A percentile compares a stretch with the other conserved stretches of the same genome.
phyloP scores from a whole-genome alignment of 2,888 invertebrate genomes.

The Drosophila paramelanica region DNA sequence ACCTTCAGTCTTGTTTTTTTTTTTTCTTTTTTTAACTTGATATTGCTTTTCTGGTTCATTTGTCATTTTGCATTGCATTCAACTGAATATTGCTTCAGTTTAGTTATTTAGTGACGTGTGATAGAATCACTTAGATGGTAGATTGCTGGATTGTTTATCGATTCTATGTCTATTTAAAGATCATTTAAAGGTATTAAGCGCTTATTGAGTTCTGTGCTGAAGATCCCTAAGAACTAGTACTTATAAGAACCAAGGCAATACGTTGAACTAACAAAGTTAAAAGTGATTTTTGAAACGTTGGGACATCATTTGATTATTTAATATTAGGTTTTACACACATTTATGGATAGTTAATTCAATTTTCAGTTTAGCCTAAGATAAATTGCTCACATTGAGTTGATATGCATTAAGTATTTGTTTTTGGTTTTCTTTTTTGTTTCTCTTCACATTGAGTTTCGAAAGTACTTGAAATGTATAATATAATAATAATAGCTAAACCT shows the following conservation, averaged over 20 bases:
- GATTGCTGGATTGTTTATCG: slow-evolving; percentile 31
- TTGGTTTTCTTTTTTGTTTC: slow-evolving; percentile 16
- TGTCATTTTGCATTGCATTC: slow-evolving; percentile 22
- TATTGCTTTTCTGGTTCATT: slow-evolving; percentile 65
- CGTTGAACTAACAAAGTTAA: slow-evolving; percentile 30
- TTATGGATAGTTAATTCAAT: slow-evolving; percentile 17
- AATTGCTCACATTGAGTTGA: slow-evolving; percentile 76
- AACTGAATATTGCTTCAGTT: slow-evolving; percentile 36
- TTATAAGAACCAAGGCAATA: slow-evolving; percentile 39
- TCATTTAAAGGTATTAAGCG: slow-evolving; percentile 28
- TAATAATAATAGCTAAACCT: slow-evolving; percentile 35
- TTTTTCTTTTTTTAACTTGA: slow-evolving; percentile 34
- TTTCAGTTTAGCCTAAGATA: slow-evolving; percentile 52
- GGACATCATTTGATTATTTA: slow-evolving; percentile 35
- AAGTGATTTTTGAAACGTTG: slow-evolving; percentile 43
- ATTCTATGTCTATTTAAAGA: slow-evolving; percentile 44
- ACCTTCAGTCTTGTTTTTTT: slow-evolving; percentile 73
- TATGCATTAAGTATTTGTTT: slow-evolving; percentile 51
- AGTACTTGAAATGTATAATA: slow-evolving; percentile 54
- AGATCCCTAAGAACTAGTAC: slow-evolving; percentile 63
- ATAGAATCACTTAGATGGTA: slow-evolving; percentile 37
- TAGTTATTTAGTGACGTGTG: slow-evolving; percentile 21
- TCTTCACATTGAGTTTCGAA: slow-evolving; percentile 60
- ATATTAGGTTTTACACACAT: slow-evolving; percentile 33
- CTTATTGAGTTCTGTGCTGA: slow-evolving; percentile 47